phyloP scores from a whole-genome alignment of 37 sponge, comb jelly and placozoan species.

The Ianthella basta region DNA sequence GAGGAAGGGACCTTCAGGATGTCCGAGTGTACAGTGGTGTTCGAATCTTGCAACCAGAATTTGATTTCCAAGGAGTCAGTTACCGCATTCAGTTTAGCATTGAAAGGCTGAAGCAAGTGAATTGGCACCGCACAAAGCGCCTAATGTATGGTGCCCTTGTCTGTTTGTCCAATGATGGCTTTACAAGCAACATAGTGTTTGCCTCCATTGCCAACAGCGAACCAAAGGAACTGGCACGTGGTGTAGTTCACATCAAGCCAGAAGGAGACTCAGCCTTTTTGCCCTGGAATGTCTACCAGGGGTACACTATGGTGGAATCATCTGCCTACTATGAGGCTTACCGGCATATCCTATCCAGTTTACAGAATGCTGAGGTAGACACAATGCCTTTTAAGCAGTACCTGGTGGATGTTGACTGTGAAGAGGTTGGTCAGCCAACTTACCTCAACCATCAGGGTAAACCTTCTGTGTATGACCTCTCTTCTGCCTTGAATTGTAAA shows the following conservation, averaged over 20 bases:
- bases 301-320: constrained; percentile 81
- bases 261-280: constrained; percentile 29
- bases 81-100: constrained; percentile 68
- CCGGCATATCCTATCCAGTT: constrained; percentile 66
- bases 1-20: constrained; percentile 48
- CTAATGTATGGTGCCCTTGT: constrained; percentile 85
- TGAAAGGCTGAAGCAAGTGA: constrained; percentile 24
- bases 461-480: constrained; percentile 7
- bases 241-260: constrained; percentile 48
- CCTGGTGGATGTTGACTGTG: constrained; percentile 53
- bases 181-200: constrained; percentile 46
- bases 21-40: constrained; percentile 68
- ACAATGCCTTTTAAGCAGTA: constrained; percentile 84
- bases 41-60: constrained; percentile 41
- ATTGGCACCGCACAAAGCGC: constrained; percentile 77
- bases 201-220: constrained; percentile 81
- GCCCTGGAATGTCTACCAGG: not conserved
- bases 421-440: constrained; percentile 37
- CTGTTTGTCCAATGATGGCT: constrained; percentile 72
- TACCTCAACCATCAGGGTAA: not conserved
- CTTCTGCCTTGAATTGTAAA: not conserved
- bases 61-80: constrained; percentile 51
- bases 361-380: constrained; percentile 70
- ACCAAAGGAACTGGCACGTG: constrained; percentile 52
- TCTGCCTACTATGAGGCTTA: constrained; percentile 90